Base-by-base conservation (phyloP, 2,888 invertebrate genomes). In the Cheiracanthium punctorium region DNA sequence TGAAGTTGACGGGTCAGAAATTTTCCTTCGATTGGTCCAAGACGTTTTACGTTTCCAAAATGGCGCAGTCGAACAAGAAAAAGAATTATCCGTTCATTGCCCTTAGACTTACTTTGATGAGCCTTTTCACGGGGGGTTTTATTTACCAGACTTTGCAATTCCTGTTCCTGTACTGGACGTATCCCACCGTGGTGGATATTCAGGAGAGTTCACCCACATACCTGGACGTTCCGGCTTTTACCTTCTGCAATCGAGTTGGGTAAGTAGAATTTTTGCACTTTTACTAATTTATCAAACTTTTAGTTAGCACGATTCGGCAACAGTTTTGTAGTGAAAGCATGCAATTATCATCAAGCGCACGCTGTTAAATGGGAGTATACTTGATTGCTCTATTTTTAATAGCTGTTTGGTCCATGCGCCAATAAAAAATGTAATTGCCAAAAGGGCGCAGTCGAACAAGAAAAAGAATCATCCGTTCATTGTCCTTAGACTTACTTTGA, bases 141-240 rank as follows among this genome's bases (percentile, higher is more conserved):
- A 0, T 28, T 1, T 80, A 80, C 17, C 80, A 80, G 41, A 64
- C 80, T 4, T 12, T 80, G 30, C n/a, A 80, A 20, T 80, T 80
- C 30, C 20, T 72, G 8, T 30, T 71, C 0, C 20, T 80, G 2
- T 80, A 80, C 30, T 72, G 80, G 80, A 80, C 71, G 1, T 80
- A 80, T 37, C 80, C 80, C 2, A 80, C 71, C 0, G 80, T 80
- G 2, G 80, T 80, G 0, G 80, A 80, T 20, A 80, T 80, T 20
- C 80, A 80, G 41, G 32, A 29, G 24, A 37, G 32, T 4, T 71
- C 80, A 1, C 80, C 80, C 0, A 64, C 71, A 1, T 72, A 80
- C 20, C 14, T 80, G 14, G 64, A 71, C 0, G 20, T 80, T 1
- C 80, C 80, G 8, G 28, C 80, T 5, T 64, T 80, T 4, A 80